Evolutionary conservation across 2,113 vertebrate species (phyloP), one percentile per base, ranked within the genome.

Genomic region (Prunella fulvescens): DNA sequence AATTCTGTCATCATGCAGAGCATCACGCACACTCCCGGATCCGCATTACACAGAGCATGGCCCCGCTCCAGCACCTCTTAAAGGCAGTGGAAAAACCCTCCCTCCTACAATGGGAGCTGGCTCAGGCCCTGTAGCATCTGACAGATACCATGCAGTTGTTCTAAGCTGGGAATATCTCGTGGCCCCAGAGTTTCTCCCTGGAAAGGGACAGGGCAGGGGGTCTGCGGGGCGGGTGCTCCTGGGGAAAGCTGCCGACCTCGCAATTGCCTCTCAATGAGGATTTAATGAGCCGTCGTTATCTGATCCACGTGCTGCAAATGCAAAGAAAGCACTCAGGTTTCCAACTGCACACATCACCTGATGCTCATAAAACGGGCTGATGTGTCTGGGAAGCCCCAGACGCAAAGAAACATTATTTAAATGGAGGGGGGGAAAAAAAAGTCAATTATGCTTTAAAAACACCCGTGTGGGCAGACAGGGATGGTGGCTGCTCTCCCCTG

Each of bases 1-100:
- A 96, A 94, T 92, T 94, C 92, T 96, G 94, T 96, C 95, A 96
- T 96, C 95, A 95, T 95, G 94, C 93, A 91, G 90, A 9, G 95
- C 95, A 94, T 96, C 96, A 95, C 92, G 94, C 95, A 96, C 93
- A 16, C 92, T 91, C 53, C 95, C 90, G 74, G 94, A 94, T 94
- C 95, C 87, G 72, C 94, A 96, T 96, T 94, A 94, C 95, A 94
- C 93, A 95, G 60, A 86, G 86, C 1, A 9, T 90, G 93, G 96
- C 95, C 6, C 83, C 0, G 7, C 14, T 62, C 96, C 95, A 96
- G 58, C 64, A 1, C 94, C 92, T 88, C 82, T 86, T 71, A 70
- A 81, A 96, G 64, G 2, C 95, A 90, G 93, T 94, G 94, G 95
- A 94, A 97, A 97, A 96, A 95, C 94, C 92, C 90, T 95, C 90